Conservation (phyloP, 2,888 invertebrate species). For the Oxytorus armatus region DNA sequence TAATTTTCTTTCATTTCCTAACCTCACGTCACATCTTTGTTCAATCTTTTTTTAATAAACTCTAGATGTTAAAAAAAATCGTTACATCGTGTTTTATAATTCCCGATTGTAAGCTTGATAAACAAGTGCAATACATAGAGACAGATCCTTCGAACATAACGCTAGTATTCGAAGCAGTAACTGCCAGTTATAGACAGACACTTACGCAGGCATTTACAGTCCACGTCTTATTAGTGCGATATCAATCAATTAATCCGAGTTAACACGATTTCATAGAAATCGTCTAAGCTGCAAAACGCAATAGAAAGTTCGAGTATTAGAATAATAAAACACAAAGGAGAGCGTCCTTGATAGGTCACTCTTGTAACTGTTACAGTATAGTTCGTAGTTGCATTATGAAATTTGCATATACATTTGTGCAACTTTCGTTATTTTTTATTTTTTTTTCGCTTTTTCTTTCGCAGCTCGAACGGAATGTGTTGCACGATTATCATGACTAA, state of each 20-base stretch:
- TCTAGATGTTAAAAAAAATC: too few species aligned
- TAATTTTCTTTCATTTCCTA: too few species aligned
- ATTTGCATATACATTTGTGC: constrained; percentile 10
- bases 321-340: neutral
- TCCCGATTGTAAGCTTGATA: too few species aligned
- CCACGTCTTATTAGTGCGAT: constrained; percentile 6
- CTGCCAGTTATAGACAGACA: too few species aligned
- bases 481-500: constrained; percentile 4
- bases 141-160: too few species aligned
- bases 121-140: too few species aligned
- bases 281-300: neutral
- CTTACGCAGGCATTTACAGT: too few species aligned
- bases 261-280: constrained; percentile 27
- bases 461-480: neutral
- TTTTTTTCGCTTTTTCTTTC: too few species aligned
- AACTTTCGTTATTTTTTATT: constrained; percentile 38
- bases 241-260: constrained; percentile 10
- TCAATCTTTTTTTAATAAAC: too few species aligned
- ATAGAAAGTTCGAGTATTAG: constrained; percentile 24
- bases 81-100: too few species aligned
- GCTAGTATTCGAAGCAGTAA: too few species aligned
- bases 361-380: neutral
- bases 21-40: too few species aligned
- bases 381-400: constrained; percentile 26
- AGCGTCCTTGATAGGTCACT: constrained; percentile 55